Percentiles rank a stretch among this genome's conserved stretches.
Conservation (phyloP, 2,797 vertebrate species). For the Gallinago nigripennis region DNA sequence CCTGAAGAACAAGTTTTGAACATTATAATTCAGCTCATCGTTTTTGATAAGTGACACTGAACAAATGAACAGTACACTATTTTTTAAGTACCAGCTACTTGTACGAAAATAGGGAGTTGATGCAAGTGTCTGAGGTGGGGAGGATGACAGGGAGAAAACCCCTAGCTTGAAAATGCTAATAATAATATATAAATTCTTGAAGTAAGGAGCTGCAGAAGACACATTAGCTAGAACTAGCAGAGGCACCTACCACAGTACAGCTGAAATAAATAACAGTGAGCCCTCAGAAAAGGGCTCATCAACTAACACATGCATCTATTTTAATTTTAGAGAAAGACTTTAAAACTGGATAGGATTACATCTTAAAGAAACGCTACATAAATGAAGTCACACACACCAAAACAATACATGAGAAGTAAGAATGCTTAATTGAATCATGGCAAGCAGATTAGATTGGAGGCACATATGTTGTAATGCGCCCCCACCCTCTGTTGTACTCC, state of each 20-base stretch:
- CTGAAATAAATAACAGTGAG: background rate
- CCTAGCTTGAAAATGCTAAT: background rate
- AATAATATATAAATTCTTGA: background rate
- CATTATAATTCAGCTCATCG: background rate
- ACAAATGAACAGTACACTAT: background rate
- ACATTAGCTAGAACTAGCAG: background rate
- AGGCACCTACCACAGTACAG: background rate
- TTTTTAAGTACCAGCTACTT: background rate
- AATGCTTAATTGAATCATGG: background rate
- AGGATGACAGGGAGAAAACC: background rate
- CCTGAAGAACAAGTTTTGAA: slow-evolving; percentile 77
- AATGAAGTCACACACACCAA: background rate
- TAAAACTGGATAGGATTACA: background rate
- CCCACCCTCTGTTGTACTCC: background rate
- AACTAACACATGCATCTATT: background rate
- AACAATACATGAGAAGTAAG: background rate
- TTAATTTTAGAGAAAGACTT: background rate
- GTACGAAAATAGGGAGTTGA: background rate
- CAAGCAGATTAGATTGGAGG: background rate
- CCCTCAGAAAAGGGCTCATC: background rate
- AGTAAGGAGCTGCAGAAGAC: background rate
- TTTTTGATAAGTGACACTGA: background rate
- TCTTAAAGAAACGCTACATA: background rate
- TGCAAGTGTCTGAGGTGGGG: background rate
- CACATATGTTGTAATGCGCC: background rate